Conservation (phyloP, 2,888 invertebrate species). For the Tortrix viridana region DNA sequence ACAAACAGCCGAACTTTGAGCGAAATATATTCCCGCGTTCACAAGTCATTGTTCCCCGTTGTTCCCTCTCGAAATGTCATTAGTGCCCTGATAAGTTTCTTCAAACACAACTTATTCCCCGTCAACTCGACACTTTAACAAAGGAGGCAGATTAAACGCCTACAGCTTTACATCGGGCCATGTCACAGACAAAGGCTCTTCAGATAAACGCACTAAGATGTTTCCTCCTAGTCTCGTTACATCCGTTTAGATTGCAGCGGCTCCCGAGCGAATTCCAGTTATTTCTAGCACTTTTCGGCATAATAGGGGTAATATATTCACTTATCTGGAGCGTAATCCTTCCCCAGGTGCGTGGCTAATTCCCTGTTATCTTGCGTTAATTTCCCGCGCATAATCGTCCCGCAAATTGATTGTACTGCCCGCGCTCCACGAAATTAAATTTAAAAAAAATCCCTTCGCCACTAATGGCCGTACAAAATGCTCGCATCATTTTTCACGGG, state of each 20-base stretch:
- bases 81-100: slow-evolving; percentile 62
- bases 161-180: slow-evolving; percentile 55
- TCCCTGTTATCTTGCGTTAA: slow-evolving; percentile 75
- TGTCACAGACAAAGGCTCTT: slow-evolving; percentile 65
- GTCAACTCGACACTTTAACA: slow-evolving; percentile 58
- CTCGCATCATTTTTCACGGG: slow-evolving; percentile 37
- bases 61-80: slow-evolving; percentile 40
- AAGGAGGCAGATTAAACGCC: slow-evolving; percentile 68
- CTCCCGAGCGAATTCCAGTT: slow-evolving; percentile 60
- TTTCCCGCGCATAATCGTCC: slow-evolving; percentile 66
- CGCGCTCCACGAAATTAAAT: slow-evolving; percentile 38
- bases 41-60: slow-evolving; percentile 26
- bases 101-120: slow-evolving; percentile 55
- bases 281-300: slow-evolving; percentile 66
- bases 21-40: slow-evolving; percentile 17
- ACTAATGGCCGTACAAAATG: slow-evolving; percentile 41
- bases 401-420: slow-evolving; percentile 67
- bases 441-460: slow-evolving; percentile 40
- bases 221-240: slow-evolving; percentile 57
- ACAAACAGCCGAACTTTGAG: slow-evolving; percentile 1
- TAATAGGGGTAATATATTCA: slow-evolving; percentile 73
- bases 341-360: slow-evolving; percentile 72
- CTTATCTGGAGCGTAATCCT: slow-evolving; percentile 72
- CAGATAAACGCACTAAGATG: slow-evolving; percentile 67
- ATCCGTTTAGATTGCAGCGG: slow-evolving; percentile 68